These are phyloP conservation scores for Hydroisotoma schaefferi DNA, from an alignment of 2,888 invertebrate species.

Conservation along the genomic window DNA sequence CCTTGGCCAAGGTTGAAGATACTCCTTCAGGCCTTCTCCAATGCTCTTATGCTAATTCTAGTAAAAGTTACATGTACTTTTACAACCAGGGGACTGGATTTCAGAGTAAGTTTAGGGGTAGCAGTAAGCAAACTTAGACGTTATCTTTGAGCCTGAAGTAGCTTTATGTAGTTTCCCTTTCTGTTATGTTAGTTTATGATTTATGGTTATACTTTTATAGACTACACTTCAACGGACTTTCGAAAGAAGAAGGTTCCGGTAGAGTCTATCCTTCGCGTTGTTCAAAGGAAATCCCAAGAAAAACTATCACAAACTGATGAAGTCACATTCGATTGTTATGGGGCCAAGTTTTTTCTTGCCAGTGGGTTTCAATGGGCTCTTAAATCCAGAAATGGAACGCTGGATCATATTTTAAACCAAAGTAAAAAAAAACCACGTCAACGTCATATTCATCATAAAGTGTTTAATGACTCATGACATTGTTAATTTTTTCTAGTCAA, in stretches of 20 bases:
- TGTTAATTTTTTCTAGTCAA: conserved; percentile 1
- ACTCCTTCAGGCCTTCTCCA: conserved; percentile 21
- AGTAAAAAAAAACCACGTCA: conserved; percentile 13
- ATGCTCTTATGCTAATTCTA: conserved; percentile 18
- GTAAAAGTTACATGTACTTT: conserved; percentile 20
- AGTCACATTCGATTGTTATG: conserved; percentile 26
- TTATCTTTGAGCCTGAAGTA: too few species aligned
- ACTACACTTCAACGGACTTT: conserved; percentile 5
- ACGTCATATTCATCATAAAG: background rate
- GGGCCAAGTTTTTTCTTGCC: conserved; percentile 23
- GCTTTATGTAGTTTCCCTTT: too few species aligned
- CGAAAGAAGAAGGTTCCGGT: background rate
- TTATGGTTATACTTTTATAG: background rate
- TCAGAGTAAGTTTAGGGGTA: conserved; percentile 2
- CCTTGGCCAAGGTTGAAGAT: conserved; percentile 9
- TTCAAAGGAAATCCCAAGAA: background rate
- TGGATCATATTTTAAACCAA: conserved; percentile 22
- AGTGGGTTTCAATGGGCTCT: conserved; percentile 31
- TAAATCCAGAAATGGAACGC: conserved; percentile 12
- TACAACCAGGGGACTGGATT: background rate
- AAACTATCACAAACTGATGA: background rate
- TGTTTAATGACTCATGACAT: too few species aligned
- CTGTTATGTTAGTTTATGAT: conserved; percentile 12
- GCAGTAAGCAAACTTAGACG: background rate
- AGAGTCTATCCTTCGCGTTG: background rate